Evolutionary conservation across 2,797 vertebrate genomes (phyloP).

Genomic region (Typhlichthys subterraneus): DNA sequence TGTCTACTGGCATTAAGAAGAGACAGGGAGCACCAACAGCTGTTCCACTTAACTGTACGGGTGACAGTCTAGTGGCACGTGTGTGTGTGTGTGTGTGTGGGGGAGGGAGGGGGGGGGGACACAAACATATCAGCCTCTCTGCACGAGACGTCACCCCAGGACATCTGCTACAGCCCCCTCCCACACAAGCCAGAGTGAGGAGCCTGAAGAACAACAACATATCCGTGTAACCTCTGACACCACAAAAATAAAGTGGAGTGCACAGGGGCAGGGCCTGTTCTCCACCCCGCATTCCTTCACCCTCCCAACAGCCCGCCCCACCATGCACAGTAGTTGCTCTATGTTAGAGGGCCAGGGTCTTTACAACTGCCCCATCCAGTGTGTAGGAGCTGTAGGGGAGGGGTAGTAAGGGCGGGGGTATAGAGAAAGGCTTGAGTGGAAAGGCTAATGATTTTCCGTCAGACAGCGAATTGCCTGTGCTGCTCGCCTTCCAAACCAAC

Average conservation of each 20-base stretch:
- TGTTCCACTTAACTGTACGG: slow-evolving; percentile 45
- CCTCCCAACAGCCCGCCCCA: slow-evolving; percentile 43
- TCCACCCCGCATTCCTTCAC: slow-evolving; percentile 11
- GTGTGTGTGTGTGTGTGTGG: not conserved
- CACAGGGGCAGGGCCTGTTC: slow-evolving; percentile 44
- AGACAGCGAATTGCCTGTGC: slow-evolving; percentile 41
- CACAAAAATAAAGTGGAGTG: slow-evolving; percentile 65
- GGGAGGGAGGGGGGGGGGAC: no score
- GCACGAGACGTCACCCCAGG: slow-evolving; percentile 50
- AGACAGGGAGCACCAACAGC: slow-evolving; percentile 45
- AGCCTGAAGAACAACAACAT: slow-evolving; percentile 32
- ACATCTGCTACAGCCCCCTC: slow-evolving; percentile 39
- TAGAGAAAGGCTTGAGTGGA: slow-evolving; percentile 51
- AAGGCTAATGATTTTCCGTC: slow-evolving; percentile 65
- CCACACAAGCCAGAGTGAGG: not conserved
- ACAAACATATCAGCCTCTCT: slow-evolving; percentile 23
- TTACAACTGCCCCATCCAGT: slow-evolving; percentile 63
- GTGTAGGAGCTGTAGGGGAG: slow-evolving; percentile 62
- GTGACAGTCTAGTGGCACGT: slow-evolving; percentile 50
- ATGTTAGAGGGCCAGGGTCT: slow-evolving; percentile 57
- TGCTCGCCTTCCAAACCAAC: slow-evolving; percentile 36
- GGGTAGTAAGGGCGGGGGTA: slow-evolving; percentile 34
- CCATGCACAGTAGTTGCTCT: slow-evolving; percentile 73
- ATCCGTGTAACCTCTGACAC: slow-evolving; percentile 59
- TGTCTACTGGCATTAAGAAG: not conserved